Conservation (phyloP, 2,888 invertebrate genomes). For the Drosophila flavopinicola region DNA sequence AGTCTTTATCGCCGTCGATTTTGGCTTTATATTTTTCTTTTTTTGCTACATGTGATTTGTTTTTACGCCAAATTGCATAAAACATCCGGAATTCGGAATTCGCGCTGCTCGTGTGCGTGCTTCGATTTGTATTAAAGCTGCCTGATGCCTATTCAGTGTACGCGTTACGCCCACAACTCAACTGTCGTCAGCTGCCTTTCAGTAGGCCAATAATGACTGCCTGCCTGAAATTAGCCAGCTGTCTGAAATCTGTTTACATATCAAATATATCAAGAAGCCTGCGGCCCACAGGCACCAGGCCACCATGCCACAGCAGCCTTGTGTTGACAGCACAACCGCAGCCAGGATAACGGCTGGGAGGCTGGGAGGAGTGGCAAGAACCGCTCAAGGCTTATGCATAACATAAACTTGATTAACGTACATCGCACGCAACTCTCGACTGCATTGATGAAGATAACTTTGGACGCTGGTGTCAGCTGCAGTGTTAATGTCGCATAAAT, state of each 20-base stretch:
- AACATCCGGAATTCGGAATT: constrained; percentile 56
- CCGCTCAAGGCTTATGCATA: constrained; percentile 54
- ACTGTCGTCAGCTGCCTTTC: background rate
- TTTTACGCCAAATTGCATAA: constrained; percentile 70
- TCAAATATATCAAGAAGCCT: constrained; percentile 22
- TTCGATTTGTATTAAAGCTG: constrained; percentile 60
- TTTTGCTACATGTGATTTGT: constrained; percentile 64
- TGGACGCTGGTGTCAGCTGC: constrained; percentile 29
- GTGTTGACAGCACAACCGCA: constrained; percentile 39
- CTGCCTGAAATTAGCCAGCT: constrained; percentile 61
- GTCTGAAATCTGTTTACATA: constrained; percentile 55
- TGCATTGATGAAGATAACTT: constrained; percentile 18
- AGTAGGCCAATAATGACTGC: constrained; percentile 64
- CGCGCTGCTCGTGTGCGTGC: constrained; percentile 51
- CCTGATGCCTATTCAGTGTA: constrained; percentile 48
- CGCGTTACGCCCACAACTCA: constrained; percentile 11
- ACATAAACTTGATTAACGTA: constrained; percentile 63
- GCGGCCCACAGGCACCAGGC: background rate
- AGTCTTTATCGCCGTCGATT: background rate
- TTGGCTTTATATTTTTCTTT: constrained; percentile 25
- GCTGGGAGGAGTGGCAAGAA: background rate
- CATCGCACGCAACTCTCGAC: constrained; percentile 10
- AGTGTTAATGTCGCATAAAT: constrained; percentile 63
- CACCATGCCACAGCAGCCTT: constrained; percentile 2
- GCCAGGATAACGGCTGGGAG: constrained; percentile 9